phyloP scores from a whole-genome alignment of 1,140 invertebrate species.

The Thaumetopoea pityocampa region DNA sequence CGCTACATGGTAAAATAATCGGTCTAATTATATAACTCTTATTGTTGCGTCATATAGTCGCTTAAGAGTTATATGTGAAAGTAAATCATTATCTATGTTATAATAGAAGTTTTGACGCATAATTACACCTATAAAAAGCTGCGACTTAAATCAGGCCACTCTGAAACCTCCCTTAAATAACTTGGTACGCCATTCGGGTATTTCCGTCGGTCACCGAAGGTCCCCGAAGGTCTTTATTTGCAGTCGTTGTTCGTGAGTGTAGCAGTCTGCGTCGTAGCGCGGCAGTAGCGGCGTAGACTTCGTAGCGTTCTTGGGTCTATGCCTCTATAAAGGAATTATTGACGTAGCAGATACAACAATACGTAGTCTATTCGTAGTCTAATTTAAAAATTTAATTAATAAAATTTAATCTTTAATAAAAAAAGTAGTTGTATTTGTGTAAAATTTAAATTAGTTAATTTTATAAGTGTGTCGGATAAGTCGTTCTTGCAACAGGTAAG shows the following conservation, averaged over 20 bases:
- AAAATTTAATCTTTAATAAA: background rate
- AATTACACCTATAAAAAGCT: conserved; percentile 18
- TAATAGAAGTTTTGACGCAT: no score
- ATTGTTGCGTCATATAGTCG: no score
- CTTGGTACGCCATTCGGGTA: conserved; percentile 38
- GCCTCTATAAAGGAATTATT: conserved; percentile 20
- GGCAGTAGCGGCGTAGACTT: conserved; percentile 55
- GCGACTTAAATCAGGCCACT: conserved; percentile 20
- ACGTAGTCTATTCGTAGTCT: conserved; percentile 3
- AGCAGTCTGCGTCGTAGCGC: conserved; percentile 45
- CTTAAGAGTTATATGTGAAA: no score
- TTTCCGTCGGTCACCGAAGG: conserved; percentile 48
- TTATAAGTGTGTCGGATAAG: conserved; percentile 21
- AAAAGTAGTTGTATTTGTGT: conserved; percentile 12
- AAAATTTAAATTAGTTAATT: conserved; percentile 12
- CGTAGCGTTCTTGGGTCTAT: conserved; percentile 43
- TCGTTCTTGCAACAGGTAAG: conserved; percentile 23
- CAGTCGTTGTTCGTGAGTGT: conserved; percentile 34
- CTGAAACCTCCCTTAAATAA: conserved; percentile 45
- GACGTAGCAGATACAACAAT: conserved; percentile 3
- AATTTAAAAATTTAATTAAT: conserved; percentile 5
- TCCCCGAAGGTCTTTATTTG: conserved; percentile 50
- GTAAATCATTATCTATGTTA: background rate
- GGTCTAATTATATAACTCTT: no score
- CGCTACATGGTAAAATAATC: no score